Percentiles rank a stretch among this genome's conserved stretches.
Evolutionary conservation across 1,140 invertebrate species (phyloP).

Genomic region (Cardiocondyla obscurior): DNA sequence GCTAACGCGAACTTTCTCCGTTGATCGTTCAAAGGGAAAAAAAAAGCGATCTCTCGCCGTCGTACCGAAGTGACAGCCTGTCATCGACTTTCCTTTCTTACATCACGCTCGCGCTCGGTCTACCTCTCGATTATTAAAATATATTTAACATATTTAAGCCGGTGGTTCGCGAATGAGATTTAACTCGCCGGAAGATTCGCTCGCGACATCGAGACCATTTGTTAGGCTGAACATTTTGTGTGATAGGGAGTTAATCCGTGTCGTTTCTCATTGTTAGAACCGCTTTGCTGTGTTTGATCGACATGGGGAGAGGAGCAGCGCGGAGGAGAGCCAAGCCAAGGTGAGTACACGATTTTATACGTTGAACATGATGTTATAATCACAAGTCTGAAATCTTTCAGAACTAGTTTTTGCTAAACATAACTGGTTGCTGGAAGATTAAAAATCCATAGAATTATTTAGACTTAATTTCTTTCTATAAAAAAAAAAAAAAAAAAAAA

Average conservation of each 20-base stretch:
- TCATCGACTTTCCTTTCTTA: constrained; percentile 67
- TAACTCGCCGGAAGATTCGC: neutral
- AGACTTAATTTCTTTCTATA: too few relatives aligned
- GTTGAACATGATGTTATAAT: neutral
- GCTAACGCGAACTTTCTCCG: constrained; percentile 13
- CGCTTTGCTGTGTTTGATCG: constrained; percentile 71
- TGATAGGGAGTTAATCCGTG: neutral
- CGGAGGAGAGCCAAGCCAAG: constrained; percentile 71
- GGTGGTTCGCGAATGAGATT: neutral
- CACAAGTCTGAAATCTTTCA: too few relatives aligned
- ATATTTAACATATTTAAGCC: neutral
- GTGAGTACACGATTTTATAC: constrained; percentile 68
- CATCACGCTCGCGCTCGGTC: constrained; percentile 43
- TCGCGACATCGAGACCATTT: neutral
- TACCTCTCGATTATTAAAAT: neutral
- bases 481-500: too few relatives aligned
- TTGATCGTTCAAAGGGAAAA: neutral
- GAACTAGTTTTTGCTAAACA: too few relatives aligned
- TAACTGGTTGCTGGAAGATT: too few relatives aligned
- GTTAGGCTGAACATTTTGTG: neutral
- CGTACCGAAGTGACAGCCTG: constrained; percentile 2
- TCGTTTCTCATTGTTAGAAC: constrained; percentile 68
- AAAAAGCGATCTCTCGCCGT: neutral
- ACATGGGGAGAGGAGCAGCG: constrained; percentile 67
- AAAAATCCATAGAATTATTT: too few relatives aligned